A percentile compares a stretch with the other conserved stretches of the same genome.
Conservation (phyloP, 2,888 invertebrate genomes). For the Phragmatobia fuliginosa region DNA sequence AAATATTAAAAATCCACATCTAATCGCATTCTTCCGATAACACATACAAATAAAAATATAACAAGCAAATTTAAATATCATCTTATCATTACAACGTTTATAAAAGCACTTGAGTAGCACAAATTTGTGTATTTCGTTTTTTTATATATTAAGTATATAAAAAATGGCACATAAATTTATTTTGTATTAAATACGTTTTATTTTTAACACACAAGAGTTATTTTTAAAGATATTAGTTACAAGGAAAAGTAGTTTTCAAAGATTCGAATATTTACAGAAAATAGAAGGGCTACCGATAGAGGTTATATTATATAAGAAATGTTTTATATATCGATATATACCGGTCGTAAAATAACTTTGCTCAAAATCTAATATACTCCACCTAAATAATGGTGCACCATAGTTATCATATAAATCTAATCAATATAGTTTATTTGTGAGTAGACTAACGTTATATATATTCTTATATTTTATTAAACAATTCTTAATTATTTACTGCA, state of each 20-base stretch:
- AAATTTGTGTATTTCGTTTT: slow-evolving; percentile 66
- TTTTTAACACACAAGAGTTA: slow-evolving; percentile 74
- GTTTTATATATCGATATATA: slow-evolving; percentile 48
- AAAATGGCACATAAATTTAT: slow-evolving; percentile 81
- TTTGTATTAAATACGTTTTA: slow-evolving; percentile 69
- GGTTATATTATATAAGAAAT: slow-evolving; percentile 70
- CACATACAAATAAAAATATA: slow-evolving; percentile 66
- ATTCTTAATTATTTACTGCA: slow-evolving; percentile 67
- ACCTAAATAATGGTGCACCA: slow-evolving; percentile 82
- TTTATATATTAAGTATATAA: slow-evolving; percentile 52
- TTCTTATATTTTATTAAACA: slow-evolving; percentile 59
- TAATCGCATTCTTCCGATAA: slow-evolving; percentile 67
- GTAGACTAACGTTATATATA: slow-evolving; percentile 57
- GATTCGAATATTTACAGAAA: slow-evolving; percentile 80
- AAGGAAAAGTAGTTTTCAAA: slow-evolving; percentile 66
- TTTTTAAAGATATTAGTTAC: slow-evolving; percentile 63
- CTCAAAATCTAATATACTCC: slow-evolving; percentile 67
- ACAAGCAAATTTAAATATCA: slow-evolving; percentile 86
- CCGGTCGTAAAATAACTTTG: slow-evolving; percentile 54
- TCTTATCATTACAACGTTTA: slow-evolving; percentile 71
- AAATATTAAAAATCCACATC: slow-evolving; percentile 58
- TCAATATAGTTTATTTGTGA: slow-evolving; percentile 68
- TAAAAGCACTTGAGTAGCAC: slow-evolving; percentile 85
- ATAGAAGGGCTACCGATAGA: slow-evolving; percentile 55
- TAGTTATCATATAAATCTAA: slow-evolving; percentile 71